Evolutionary conservation across 1,140 invertebrate species (phyloP).

Genomic region (Drosophila athabasca): DNA sequence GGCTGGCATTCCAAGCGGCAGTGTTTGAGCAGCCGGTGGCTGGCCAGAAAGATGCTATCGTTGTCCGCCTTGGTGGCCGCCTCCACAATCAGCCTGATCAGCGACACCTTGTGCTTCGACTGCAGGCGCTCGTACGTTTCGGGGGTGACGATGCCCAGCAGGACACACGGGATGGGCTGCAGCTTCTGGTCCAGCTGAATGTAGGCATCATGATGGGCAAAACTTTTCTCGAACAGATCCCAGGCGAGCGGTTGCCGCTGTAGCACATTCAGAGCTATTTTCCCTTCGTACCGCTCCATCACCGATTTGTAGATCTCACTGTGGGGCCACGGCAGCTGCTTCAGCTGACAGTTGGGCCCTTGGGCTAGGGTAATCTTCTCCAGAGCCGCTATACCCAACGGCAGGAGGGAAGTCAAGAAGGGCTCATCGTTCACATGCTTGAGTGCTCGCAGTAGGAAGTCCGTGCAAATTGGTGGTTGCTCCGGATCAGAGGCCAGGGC

Average conservation of each 20-base stretch:
- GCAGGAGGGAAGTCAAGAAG: slow-evolving; percentile 82
- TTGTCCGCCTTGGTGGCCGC: slow-evolving; percentile 85
- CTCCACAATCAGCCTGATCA: slow-evolving; percentile 84
- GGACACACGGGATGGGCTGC: slow-evolving; percentile 66
- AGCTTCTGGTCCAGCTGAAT: slow-evolving; percentile 56
- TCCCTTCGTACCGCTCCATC: slow-evolving; percentile 58
- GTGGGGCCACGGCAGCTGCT: slow-evolving; percentile 55
- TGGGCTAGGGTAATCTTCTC: slow-evolving; percentile 16
- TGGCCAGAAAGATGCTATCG: slow-evolving; percentile 85
- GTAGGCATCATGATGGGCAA: slow-evolving; percentile 54
- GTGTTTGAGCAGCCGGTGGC: slow-evolving; percentile 88
- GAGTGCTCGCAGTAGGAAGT: slow-evolving; percentile 83
- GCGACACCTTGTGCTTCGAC: slow-evolving; percentile 77
- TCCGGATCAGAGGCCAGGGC: slow-evolving; percentile 37
- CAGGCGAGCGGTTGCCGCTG: slow-evolving; percentile 50
- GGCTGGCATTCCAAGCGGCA: slow-evolving; percentile 88
- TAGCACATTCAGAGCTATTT: slow-evolving; percentile 47
- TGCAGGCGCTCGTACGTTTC: slow-evolving; percentile 85
- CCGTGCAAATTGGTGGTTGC: slow-evolving; percentile 47
- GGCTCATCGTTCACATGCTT: slow-evolving; percentile 85
- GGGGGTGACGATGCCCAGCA: slow-evolving; percentile 84
- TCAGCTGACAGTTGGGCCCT: slow-evolving; percentile 23
- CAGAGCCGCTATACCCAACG: slow-evolving; percentile 63
- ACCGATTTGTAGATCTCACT: slow-evolving; percentile 66
- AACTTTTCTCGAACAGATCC: slow-evolving; percentile 60